Percentiles rank a stretch among this genome's conserved stretches.
Evolutionary conservation across 1,140 invertebrate species (phyloP).

Genomic region (Drosophila cardini): DNA sequence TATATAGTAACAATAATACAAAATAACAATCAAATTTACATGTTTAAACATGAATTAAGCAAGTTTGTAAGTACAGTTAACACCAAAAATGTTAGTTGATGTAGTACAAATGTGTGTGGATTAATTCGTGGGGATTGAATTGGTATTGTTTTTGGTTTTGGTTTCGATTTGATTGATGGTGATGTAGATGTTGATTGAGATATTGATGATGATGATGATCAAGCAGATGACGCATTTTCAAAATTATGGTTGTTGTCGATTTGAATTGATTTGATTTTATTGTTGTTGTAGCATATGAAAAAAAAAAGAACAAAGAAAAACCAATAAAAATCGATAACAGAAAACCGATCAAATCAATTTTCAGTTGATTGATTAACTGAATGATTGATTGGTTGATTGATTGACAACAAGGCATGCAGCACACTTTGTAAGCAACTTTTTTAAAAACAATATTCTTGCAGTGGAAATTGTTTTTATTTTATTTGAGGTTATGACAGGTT

Average conservation of each 20-base stretch:
- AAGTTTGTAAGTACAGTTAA: constrained; percentile 52
- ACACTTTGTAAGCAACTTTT: constrained; percentile 5
- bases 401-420: constrained; percentile 19
- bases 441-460: constrained; percentile 8
- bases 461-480: neutral
- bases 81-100: constrained; percentile 38
- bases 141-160: constrained; percentile 41
- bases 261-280: too few relatives aligned
- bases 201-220: constrained; percentile 47
- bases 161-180: constrained; percentile 43
- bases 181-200: constrained; percentile 37
- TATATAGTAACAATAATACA: constrained; percentile 22
- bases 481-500: too few relatives aligned
- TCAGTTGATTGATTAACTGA: constrained; percentile 18
- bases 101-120: constrained; percentile 23
- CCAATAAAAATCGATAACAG: constrained; percentile 53
- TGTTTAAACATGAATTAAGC: constrained; percentile 11
- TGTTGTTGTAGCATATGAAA: constrained; percentile 50
- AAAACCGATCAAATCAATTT: constrained; percentile 25
- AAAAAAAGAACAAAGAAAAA: constrained; percentile 52
- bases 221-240: constrained; percentile 27
- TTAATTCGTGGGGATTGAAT: constrained; percentile 39
- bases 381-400: constrained; percentile 18
- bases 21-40: constrained; percentile 30
- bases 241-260: constrained; percentile 42